These are phyloP conservation scores for Magallana ariakensis DNA, from an alignment of 1,140 invertebrate species.

Conservation along the genomic window DNA sequence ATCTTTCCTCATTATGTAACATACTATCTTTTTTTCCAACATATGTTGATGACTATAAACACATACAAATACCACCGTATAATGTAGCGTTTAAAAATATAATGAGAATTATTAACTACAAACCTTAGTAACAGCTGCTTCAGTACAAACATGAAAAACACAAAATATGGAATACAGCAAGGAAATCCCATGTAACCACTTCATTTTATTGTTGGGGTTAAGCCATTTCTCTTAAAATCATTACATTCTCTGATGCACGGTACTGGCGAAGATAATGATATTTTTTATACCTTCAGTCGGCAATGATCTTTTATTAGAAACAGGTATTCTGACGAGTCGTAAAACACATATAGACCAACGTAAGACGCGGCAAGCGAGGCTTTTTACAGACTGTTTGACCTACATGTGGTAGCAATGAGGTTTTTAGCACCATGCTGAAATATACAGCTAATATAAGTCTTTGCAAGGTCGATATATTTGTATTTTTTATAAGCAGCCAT, in stretches of 20 bases:
- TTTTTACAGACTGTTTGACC: constrained; percentile 18
- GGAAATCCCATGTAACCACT: neutral
- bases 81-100: neutral
- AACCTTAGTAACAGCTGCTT: neutral
- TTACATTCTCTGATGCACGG: neutral
- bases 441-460: no score
- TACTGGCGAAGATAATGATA: neutral
- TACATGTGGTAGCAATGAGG: neutral
- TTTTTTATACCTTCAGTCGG: neutral
- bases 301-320: neutral
- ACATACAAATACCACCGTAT: neutral
- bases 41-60: neutral
- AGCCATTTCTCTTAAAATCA: neutral
- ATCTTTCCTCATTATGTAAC: neutral
- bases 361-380: neutral
- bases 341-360: neutral
- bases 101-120: neutral
- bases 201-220: neutral
- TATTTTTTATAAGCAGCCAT: no score
- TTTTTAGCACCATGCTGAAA: no score
- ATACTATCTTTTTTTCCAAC: neutral
- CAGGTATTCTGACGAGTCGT: neutral
- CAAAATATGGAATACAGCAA: neutral
- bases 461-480: no score
- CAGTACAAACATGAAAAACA: neutral